Conservation (phyloP, 1,140 invertebrate species). For the Neuroterus valhalla region DNA sequence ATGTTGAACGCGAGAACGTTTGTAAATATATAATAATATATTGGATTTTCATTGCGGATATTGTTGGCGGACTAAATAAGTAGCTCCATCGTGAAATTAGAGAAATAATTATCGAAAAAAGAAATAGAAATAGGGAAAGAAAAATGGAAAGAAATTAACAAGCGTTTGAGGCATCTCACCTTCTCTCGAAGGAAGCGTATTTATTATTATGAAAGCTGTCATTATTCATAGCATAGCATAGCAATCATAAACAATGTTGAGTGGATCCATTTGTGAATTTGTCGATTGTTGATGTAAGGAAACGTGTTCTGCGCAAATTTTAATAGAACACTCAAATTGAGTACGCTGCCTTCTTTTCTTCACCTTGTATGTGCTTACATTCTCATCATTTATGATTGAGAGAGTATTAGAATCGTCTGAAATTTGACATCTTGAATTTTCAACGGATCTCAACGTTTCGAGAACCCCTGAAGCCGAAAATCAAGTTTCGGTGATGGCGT, state of each 20-base stretch:
- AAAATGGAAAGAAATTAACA: not conserved
- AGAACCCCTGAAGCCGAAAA: too few species aligned
- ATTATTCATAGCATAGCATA: constrained; percentile 61
- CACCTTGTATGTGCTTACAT: too few species aligned
- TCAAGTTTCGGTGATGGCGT: too few species aligned
- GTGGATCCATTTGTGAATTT: constrained; percentile 70
- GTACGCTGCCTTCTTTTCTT: constrained; percentile 37
- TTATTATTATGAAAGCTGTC: constrained; percentile 56
- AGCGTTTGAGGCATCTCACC: constrained; percentile 46
- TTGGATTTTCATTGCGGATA: constrained; percentile 60
- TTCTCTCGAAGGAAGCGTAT: constrained; percentile 52
- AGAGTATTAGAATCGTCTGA: too few species aligned
- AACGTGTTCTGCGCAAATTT: constrained; percentile 72
- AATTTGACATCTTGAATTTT: too few species aligned
- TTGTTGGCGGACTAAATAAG: constrained; percentile 58
- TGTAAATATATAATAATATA: constrained; percentile 58
- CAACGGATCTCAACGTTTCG: too few species aligned
- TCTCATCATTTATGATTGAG: too few species aligned
- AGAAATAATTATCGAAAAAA: not conserved
- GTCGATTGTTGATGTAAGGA: constrained; percentile 73
- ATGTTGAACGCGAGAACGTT: constrained; percentile 64
- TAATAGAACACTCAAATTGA: constrained; percentile 71
- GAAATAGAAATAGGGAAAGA: not conserved
- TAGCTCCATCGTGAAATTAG: constrained; percentile 48
- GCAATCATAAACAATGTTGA: constrained; percentile 70